Evolutionary conservation across 2,797 vertebrate genomes (phyloP).

Genomic region (Lepilemur ruficaudatus): DNA sequence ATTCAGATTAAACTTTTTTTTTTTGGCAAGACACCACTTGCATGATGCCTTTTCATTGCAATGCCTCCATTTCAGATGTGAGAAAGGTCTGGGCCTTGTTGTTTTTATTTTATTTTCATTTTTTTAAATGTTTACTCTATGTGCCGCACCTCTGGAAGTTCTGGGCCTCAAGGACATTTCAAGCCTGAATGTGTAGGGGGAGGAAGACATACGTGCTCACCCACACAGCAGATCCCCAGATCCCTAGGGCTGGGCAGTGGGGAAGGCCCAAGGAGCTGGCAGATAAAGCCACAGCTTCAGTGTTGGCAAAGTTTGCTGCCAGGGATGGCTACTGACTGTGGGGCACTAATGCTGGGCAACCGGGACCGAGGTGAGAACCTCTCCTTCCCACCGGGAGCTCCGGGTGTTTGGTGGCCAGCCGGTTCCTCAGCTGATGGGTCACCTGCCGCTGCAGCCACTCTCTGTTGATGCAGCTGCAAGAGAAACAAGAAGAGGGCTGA

Average conservation of each 20-base stretch:
- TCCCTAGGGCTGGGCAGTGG: background rate
- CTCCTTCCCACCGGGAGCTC: background rate
- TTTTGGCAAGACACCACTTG: background rate
- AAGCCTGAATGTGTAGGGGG: background rate
- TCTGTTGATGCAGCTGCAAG: constrained; percentile 45
- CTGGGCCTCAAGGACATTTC: background rate
- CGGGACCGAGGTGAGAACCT: background rate
- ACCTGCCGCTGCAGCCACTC: constrained; percentile 40
- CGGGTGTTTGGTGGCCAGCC: background rate
- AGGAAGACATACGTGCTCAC: background rate
- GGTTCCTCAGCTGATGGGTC: background rate
- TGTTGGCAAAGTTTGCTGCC: background rate
- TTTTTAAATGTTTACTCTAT: background rate
- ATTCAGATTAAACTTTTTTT: background rate
- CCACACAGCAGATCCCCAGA: background rate
- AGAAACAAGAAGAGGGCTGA: background rate
- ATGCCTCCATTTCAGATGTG: background rate
- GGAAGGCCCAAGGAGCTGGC: background rate
- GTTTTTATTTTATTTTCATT: background rate
- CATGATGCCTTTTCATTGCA: background rate
- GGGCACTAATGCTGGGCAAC: background rate
- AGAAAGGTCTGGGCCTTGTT: background rate
- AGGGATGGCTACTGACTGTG: background rate
- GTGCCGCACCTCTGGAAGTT: background rate
- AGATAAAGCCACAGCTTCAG: background rate